A percentile compares a stretch with the other conserved stretches of the same genome.
These are phyloP conservation scores for Eurypyga helias DNA, from an alignment of 2,113 vertebrate species.

Conservation along the genomic window DNA sequence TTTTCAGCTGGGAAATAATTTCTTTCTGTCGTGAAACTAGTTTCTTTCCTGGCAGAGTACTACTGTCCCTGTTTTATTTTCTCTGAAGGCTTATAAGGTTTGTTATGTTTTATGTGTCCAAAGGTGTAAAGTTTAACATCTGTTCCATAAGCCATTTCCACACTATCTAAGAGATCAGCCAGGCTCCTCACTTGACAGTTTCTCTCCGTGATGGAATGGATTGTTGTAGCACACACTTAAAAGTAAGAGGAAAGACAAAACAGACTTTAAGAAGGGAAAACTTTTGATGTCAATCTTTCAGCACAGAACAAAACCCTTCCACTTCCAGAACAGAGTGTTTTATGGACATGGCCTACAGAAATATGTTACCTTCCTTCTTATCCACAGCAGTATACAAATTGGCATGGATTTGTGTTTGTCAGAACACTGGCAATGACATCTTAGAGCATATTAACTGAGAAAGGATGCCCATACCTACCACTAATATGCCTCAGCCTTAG, in stretches of 20 bases:
- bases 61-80: constrained; percentile 20
- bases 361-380: background rate
- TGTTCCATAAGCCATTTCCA: constrained; percentile 70
- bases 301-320: background rate
- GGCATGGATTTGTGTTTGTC: background rate
- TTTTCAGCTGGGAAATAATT: background rate
- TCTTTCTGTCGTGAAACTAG: background rate
- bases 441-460: background rate
- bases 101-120: constrained; percentile 72
- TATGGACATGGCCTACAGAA: background rate
- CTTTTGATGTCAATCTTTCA: background rate
- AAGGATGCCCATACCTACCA: background rate
- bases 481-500: background rate
- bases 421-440: background rate
- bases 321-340: background rate
- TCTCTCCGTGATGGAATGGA: background rate
- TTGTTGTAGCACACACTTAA: background rate
- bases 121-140: constrained; percentile 72
- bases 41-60: constrained; percentile 39
- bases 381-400: background rate
- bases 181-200: background rate
- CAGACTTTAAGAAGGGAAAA: background rate
- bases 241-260: background rate
- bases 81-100: constrained; percentile 59
- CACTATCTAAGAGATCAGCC: constrained; percentile 50